Conservation (phyloP, 2,888 invertebrate species). For the Agrotis clavis region DNA sequence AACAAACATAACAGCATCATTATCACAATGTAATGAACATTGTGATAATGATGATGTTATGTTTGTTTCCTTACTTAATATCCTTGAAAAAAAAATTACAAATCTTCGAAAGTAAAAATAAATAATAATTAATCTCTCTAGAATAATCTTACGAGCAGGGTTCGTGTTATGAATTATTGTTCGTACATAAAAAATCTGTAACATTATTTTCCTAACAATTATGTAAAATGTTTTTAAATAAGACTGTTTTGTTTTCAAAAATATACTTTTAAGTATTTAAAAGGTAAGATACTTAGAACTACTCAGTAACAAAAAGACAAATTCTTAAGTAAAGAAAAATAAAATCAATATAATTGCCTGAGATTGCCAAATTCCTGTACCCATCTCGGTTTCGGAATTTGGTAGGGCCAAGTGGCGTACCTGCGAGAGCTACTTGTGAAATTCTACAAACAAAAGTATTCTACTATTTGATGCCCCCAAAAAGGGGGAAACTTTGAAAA, state of each 20-base stretch:
- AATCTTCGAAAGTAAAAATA: too few relatives aligned
- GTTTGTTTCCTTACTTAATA: too few relatives aligned
- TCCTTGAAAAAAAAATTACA: background rate
- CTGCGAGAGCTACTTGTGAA: conserved; percentile 34
- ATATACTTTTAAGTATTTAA: too few relatives aligned
- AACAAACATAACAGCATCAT: background rate
- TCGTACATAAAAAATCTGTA: too few relatives aligned
- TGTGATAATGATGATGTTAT: too few relatives aligned
- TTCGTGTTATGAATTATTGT: too few relatives aligned
- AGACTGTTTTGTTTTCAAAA: too few relatives aligned
- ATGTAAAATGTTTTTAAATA: too few relatives aligned
- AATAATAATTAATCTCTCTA: too few relatives aligned
- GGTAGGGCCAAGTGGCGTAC: conserved; percentile 27
- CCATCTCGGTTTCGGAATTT: conserved; percentile 50
- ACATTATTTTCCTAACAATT: too few relatives aligned
- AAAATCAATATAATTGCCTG: conserved; percentile 34
- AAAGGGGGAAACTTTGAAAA: conserved; percentile 38
- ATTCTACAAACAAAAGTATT: conserved; percentile 59
- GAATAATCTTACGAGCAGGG: too few relatives aligned
- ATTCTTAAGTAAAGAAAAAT: conserved; percentile 2
- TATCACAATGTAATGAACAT: background rate
- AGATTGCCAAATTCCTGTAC: conserved; percentile 55
- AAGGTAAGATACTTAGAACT: too few relatives aligned
- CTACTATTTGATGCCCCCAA: conserved; percentile 49
- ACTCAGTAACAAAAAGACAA: background rate